Conservation (phyloP, 2,113 vertebrate species). For the Grammomys surdaster region DNA sequence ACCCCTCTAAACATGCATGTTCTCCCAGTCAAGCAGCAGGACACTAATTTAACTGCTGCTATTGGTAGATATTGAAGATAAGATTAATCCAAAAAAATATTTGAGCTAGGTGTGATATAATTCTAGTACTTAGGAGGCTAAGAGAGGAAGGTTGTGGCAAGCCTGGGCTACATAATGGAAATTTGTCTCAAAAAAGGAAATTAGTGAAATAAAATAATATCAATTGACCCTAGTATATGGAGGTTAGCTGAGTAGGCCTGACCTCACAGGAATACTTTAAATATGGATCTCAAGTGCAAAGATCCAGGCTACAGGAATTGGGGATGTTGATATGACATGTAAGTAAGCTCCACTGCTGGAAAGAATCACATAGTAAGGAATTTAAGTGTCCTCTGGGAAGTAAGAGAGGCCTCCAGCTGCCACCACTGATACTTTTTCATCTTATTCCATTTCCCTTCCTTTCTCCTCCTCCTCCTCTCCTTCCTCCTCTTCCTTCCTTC, state of each 20-base stretch:
- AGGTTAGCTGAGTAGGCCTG: not conserved
- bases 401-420: not conserved
- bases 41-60: not conserved
- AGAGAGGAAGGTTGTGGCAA: too few species aligned
- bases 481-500: not conserved
- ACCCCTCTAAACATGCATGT: not conserved
- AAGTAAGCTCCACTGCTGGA: not conserved
- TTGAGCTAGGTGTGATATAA: not conserved
- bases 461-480: too few species aligned
- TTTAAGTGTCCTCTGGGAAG: not conserved
- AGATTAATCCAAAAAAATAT: not conserved
- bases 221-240: not conserved
- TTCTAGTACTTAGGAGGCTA: not conserved
- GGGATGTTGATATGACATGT: not conserved
- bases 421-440: not conserved
- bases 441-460: not conserved
- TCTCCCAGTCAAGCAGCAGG: not conserved
- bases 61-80: not conserved
- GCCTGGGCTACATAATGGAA: not conserved
- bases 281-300: slow-evolving; percentile 26
- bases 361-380: not conserved
- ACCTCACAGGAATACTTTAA: not conserved
- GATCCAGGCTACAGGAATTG: not conserved
- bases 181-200: not conserved
- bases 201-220: not conserved